These are phyloP conservation scores for Endomychus coccineus DNA, from an alignment of 2,888 invertebrate genomes.

Conservation along the genomic window DNA sequence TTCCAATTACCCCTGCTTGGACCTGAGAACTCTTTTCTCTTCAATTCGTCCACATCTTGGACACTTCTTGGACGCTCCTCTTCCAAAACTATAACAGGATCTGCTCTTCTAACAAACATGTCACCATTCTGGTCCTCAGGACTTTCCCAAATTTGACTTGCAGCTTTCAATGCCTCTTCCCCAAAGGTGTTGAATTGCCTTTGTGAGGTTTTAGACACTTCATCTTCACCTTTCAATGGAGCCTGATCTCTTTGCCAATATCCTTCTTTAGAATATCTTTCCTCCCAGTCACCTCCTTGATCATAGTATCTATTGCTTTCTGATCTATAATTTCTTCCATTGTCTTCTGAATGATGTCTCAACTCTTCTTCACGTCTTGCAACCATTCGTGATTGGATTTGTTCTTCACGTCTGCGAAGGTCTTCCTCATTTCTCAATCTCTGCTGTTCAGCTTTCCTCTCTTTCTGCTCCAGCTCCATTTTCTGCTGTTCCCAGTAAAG, in stretches of 20 bases:
- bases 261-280: too few species aligned
- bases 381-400: constrained; percentile 65
- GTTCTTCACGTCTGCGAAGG: constrained; percentile 55
- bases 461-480: constrained; percentile 72
- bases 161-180: too few species aligned
- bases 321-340: too few species aligned
- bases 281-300: too few species aligned
- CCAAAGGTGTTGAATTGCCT: constrained; percentile 6
- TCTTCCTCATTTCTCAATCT: constrained; percentile 35
- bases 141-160: constrained; percentile 10
- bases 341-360: too few species aligned
- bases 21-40: too few species aligned
- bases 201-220: constrained; percentile 4
- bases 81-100: too few species aligned
- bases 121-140: constrained; percentile 10
- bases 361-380: constrained; percentile 71
- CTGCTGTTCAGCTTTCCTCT: constrained; percentile 47
- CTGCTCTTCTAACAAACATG: constrained; percentile 6
- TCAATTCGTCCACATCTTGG: too few species aligned
- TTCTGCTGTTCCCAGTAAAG: constrained; percentile 75
- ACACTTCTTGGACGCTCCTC: background rate
- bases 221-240: constrained; percentile 1
- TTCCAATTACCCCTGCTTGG: too few species aligned
- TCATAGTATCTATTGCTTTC: too few species aligned
- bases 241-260: constrained; percentile 10